phyloP scores from a whole-genome alignment of 2,888 invertebrate species.

The Marasmarcha lunaedactyla region DNA sequence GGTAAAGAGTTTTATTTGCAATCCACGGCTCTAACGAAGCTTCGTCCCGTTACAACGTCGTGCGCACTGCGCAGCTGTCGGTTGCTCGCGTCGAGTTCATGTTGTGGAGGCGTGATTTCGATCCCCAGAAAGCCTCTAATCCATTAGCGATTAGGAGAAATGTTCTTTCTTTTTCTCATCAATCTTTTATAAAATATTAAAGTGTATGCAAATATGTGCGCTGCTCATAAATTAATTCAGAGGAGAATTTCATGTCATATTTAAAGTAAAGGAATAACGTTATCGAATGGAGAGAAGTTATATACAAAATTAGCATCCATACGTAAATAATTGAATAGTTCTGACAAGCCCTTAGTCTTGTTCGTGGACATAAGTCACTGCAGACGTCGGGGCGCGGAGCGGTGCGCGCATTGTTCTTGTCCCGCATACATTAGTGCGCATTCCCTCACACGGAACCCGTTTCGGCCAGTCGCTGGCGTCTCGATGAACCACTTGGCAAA shows the following conservation, averaged over 20 bases:
- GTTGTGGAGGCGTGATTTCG: neutral
- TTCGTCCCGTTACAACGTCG: constrained; percentile 42
- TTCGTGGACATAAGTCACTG: constrained; percentile 26
- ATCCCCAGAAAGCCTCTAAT: constrained; percentile 1
- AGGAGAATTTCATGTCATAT: too few relatives aligned
- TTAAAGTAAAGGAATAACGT: too few relatives aligned
- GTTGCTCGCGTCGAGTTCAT: constrained; percentile 8
- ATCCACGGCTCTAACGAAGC: constrained; percentile 61
- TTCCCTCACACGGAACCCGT: constrained; percentile 52
- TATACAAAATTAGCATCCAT: too few relatives aligned
- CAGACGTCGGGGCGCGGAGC: constrained; percentile 25
- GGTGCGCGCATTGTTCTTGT: constrained; percentile 33
- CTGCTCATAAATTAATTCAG: too few relatives aligned
- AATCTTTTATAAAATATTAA: neutral
- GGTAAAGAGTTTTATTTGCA: constrained; percentile 59
- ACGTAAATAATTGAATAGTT: too few relatives aligned
- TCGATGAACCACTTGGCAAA: constrained; percentile 51
- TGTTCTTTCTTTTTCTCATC: too few relatives aligned
- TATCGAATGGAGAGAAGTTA: too few relatives aligned
- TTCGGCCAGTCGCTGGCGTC: constrained; percentile 30
- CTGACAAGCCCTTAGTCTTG: constrained; percentile 18
- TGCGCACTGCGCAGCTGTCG: constrained; percentile 42
- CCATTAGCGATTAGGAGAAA: neutral
- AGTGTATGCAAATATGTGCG: too few relatives aligned
- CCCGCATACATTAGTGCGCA: constrained; percentile 45